Conservation (phyloP, 2,888 invertebrate genomes). For the Drosophila neonasuta region DNA sequence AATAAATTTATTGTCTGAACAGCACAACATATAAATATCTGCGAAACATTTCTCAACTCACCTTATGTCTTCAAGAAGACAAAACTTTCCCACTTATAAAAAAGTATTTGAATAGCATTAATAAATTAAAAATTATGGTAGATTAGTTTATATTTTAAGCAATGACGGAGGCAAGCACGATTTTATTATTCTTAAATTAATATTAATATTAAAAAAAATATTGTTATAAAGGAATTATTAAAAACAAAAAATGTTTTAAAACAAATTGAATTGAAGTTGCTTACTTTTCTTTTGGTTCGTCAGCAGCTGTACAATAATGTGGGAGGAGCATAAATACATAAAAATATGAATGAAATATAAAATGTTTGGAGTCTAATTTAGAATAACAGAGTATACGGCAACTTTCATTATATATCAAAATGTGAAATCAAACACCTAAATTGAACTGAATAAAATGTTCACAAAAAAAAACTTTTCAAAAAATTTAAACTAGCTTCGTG, state of each 20-base stretch:
- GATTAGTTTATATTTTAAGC: neutral
- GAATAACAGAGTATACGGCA: neutral
- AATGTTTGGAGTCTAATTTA: neutral
- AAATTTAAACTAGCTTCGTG: too few relatives aligned
- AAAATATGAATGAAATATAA: constrained; percentile 10
- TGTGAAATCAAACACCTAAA: too few relatives aligned
- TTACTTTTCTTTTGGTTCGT: constrained; percentile 97
- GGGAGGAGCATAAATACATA: constrained; percentile 35
- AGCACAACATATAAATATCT: constrained; percentile 3
- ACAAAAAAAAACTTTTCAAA: too few relatives aligned
- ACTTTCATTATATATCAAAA: too few relatives aligned
- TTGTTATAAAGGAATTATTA: neutral
- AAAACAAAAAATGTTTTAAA: neutral
- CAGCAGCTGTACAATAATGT: constrained; percentile 87
- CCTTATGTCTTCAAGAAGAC: constrained; percentile 52
- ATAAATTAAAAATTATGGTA: constrained; percentile 21
- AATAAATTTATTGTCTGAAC: neutral
- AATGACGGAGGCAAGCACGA: neutral
- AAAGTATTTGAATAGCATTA: constrained; percentile 21
- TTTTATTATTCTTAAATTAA: neutral
- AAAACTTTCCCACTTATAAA: constrained; percentile 57
- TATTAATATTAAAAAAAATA: neutral
- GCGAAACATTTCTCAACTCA: constrained; percentile 42
- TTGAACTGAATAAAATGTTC: too few relatives aligned
- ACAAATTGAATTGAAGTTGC: constrained; percentile 72